Conservation (phyloP, 2,888 invertebrate species). For the Dicyrtomina minuta region DNA sequence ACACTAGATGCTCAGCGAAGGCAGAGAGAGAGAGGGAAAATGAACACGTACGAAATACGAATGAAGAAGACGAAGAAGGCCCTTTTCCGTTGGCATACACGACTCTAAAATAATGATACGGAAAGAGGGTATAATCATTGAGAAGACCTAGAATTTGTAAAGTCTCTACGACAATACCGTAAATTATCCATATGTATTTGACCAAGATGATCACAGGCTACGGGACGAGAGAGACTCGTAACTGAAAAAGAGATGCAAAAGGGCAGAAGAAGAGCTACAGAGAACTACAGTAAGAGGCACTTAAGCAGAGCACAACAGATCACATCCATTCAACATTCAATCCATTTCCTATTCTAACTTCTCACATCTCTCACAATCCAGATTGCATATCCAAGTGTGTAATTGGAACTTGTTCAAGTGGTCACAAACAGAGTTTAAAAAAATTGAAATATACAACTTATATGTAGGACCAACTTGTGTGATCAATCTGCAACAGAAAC, state of each 20-base stretch:
- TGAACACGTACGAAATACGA: neutral
- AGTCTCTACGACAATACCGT: constrained; percentile 48
- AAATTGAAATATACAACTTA: too few species aligned
- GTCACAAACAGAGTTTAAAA: too few species aligned
- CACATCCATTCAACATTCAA: constrained; percentile 5
- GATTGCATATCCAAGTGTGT: neutral
- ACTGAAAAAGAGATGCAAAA: constrained; percentile 17
- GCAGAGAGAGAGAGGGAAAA: neutral
- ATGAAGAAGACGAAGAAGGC: constrained; percentile 16
- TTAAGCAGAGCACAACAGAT: constrained; percentile 7
- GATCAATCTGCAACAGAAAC: too few species aligned
- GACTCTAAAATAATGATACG: constrained; percentile 46
- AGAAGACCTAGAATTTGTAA: constrained; percentile 44
- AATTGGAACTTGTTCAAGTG: too few species aligned
- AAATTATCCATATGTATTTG: constrained; percentile 41
- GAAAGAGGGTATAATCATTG: constrained; percentile 46
- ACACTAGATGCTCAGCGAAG: neutral
- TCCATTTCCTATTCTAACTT: constrained; percentile 9
- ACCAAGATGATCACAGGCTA: constrained; percentile 5
- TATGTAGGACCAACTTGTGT: too few species aligned
- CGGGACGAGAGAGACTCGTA: neutral
- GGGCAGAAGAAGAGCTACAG: constrained; percentile 5
- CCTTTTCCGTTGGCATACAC: constrained; percentile 38
- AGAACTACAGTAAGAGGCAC: constrained; percentile 6
- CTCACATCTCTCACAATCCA: neutral